Evolutionary conservation across 2,113 vertebrate species (phyloP).

Genomic region (Fukomys damarensis): DNA sequence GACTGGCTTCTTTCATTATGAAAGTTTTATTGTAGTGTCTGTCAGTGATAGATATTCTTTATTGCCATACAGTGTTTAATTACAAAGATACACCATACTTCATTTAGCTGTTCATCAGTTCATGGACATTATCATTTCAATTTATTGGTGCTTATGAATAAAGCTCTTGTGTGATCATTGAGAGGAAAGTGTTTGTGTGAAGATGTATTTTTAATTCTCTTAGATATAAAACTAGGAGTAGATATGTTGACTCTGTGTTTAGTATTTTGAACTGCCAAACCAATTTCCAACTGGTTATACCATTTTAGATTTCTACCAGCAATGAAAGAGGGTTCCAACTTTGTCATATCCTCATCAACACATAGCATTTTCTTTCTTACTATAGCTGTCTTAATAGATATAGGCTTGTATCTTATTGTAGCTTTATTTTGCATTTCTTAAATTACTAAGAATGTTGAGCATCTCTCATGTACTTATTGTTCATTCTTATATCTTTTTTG

Average conservation of each 20-base stretch:
- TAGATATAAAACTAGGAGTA: background rate
- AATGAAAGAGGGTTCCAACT: background rate
- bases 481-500: background rate
- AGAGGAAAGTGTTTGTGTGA: background rate
- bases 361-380: background rate
- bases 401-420: background rate
- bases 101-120: background rate
- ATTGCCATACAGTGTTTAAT: background rate
- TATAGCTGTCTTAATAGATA: background rate
- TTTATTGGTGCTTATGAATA: background rate
- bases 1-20: background rate
- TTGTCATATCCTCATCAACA: background rate
- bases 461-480: background rate
- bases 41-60: background rate
- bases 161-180: background rate
- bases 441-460: background rate
- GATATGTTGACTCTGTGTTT: background rate
- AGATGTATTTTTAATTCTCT: background rate
- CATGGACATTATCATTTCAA: background rate
- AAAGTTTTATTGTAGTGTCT: background rate
- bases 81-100: background rate
- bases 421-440: background rate
- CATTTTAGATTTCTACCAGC: background rate
- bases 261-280: background rate
- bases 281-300: background rate